Percentiles rank a stretch among this genome's conserved stretches.
Conservation (phyloP, 2,113 vertebrate species). For the Zootoca vivipara region DNA sequence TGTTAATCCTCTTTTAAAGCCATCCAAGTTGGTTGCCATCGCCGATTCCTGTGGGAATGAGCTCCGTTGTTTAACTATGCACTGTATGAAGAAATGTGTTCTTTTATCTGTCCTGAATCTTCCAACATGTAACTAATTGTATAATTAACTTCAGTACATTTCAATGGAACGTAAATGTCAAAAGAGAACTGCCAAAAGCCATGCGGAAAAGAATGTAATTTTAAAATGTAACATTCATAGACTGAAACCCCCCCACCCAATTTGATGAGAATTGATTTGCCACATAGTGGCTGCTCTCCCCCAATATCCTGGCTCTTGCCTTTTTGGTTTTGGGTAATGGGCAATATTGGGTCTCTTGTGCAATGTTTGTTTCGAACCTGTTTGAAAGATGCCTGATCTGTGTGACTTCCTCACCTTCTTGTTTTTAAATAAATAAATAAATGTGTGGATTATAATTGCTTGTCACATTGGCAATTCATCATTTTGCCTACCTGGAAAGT, state of each 20-base stretch:
- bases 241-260: not conserved
- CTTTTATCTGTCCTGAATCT: no score
- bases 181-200: no score
- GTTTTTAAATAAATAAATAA: not conserved
- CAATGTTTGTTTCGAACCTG: not conserved
- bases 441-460: not conserved
- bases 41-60: no score
- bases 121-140: no score
- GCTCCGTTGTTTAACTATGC: no score
- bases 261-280: not conserved
- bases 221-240: no score
- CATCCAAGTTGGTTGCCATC: no score
- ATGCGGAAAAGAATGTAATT: no score
- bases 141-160: no score
- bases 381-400: not conserved
- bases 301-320: not conserved
- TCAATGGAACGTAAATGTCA: no score
- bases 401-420: slow-evolving; percentile 2
- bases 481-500: slow-evolving; percentile 8
- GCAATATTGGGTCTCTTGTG: not conserved
- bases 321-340: not conserved
- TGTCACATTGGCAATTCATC: slow-evolving; percentile 14
- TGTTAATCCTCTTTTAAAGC: no score
- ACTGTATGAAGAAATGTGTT: no score
- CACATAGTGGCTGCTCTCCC: not conserved